Evolutionary conservation across 2,797 vertebrate genomes (phyloP).

Genomic region (Gymnopithys bicolor): DNA sequence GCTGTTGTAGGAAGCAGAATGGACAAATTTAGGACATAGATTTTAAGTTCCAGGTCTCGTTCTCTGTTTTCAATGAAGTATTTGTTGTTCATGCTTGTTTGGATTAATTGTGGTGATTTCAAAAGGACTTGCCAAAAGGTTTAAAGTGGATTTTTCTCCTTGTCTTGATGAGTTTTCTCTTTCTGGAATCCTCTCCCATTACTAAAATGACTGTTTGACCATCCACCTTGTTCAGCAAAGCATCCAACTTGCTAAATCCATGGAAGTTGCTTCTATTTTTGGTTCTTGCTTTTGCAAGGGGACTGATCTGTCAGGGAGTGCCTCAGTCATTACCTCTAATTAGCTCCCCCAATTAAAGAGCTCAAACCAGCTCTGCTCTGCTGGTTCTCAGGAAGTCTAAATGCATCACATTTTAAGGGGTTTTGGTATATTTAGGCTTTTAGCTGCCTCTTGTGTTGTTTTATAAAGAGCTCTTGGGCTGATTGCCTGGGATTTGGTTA

Average conservation of each 20-base stretch:
- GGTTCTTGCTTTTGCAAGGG: background rate
- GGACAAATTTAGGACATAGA: background rate
- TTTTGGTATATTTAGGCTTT: background rate
- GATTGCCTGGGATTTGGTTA: background rate
- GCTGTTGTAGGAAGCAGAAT: background rate
- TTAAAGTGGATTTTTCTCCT: background rate
- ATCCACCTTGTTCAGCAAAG: background rate
- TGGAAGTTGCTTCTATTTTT: background rate
- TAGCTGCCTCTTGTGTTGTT: background rate
- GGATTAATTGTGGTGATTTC: rapidly evolving
- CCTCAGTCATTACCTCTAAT: background rate
- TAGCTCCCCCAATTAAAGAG: background rate
- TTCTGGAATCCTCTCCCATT: background rate
- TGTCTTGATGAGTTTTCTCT: background rate
- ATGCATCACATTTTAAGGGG: rapidly evolving
- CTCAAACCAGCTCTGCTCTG: background rate
- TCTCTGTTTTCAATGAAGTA: background rate
- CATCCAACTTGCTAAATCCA: background rate
- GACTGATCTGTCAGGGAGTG: background rate
- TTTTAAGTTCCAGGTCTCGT: rapidly evolving
- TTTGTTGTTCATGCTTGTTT: background rate
- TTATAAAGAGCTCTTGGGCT: background rate
- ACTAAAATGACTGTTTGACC: background rate
- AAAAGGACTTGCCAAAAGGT: background rate
- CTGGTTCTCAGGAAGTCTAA: rapidly evolving